Percentiles rank a stretch among this genome's conserved stretches.
These are phyloP conservation scores for Drosophila tsacasi DNA, from an alignment of 1,140 invertebrate genomes.

Conservation along the genomic window DNA sequence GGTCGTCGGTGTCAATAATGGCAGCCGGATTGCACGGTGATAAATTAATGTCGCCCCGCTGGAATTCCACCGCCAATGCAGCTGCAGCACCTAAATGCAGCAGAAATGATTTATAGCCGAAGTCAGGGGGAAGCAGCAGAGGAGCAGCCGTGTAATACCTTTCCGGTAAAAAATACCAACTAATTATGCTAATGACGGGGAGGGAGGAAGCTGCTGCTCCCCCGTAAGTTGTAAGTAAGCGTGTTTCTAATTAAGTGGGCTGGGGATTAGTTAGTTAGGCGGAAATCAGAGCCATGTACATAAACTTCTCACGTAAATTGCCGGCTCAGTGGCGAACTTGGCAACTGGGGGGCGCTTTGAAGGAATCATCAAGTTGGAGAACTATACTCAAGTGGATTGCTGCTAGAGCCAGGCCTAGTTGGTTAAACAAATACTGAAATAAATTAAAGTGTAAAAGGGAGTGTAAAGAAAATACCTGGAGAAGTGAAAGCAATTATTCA, in stretches of 20 bases:
- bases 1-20: conserved; percentile 63
- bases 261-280: conserved; percentile 64
- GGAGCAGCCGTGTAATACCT: conserved; percentile 51
- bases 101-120: conserved; percentile 39
- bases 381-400: conserved; percentile 39
- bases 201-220: conserved; percentile 9
- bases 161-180: conserved; percentile 48
- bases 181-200: conserved; percentile 72
- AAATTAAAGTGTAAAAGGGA: conserved; percentile 2
- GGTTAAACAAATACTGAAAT: conserved; percentile 36
- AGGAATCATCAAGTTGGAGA: conserved; percentile 25
- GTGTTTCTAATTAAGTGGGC: conserved; percentile 73
- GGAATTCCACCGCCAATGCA: conserved; percentile 77
- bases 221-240: conserved; percentile 72
- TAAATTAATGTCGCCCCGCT: conserved; percentile 72
- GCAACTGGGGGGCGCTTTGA: conserved; percentile 31
- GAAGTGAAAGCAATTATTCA: background rate
- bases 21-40: conserved; percentile 70
- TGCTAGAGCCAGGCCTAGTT: conserved; percentile 38
- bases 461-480: background rate
- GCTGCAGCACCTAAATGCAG: conserved; percentile 54
- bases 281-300: conserved; percentile 66
- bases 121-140: conserved; percentile 3
- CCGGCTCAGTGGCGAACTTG: conserved; percentile 53
- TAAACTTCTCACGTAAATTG: conserved; percentile 56